These are phyloP conservation scores for Cyphomyrus discorhynchus DNA, from an alignment of 2,113 vertebrate genomes.

Conservation along the genomic window DNA sequence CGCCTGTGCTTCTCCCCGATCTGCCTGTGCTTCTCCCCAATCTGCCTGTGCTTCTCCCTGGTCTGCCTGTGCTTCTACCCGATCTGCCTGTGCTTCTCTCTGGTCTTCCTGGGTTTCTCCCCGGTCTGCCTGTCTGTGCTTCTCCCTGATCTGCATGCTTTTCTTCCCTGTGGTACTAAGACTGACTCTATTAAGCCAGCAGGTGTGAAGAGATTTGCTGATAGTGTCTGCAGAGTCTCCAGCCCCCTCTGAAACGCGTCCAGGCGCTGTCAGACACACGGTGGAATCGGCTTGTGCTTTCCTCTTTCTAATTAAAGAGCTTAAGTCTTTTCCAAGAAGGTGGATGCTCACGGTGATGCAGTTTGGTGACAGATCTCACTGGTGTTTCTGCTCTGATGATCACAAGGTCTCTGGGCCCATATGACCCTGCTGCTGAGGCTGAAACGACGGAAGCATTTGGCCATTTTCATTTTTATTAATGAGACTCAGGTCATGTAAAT, in stretches of 20 bases:
- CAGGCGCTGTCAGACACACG: background rate
- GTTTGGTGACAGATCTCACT: background rate
- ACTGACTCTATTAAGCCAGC: background rate
- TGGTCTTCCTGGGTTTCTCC: background rate
- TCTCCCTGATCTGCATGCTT: background rate
- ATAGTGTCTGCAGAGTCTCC: background rate
- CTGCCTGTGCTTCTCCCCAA: too few species aligned
- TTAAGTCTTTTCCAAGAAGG: background rate
- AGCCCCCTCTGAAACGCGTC: background rate
- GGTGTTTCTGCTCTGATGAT: background rate
- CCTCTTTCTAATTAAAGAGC: conserved; percentile 6
- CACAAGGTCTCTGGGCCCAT: background rate
- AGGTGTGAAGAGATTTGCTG: background rate
- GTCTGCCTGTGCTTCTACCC: background rate
- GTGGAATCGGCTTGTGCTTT: background rate
- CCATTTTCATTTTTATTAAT: background rate
- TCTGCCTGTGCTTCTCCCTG: background rate
- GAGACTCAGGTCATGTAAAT: background rate
- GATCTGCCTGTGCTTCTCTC: background rate
- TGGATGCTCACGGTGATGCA: background rate
- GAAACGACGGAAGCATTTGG: background rate
- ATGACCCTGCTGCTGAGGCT: background rate
- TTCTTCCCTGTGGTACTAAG: background rate
- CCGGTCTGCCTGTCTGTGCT: background rate
- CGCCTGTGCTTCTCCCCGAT: too few species aligned